Percentiles rank a stretch among this genome's conserved stretches.
Evolutionary conservation across 2,888 invertebrate species (phyloP).

Genomic region (Myopa testacea): DNA sequence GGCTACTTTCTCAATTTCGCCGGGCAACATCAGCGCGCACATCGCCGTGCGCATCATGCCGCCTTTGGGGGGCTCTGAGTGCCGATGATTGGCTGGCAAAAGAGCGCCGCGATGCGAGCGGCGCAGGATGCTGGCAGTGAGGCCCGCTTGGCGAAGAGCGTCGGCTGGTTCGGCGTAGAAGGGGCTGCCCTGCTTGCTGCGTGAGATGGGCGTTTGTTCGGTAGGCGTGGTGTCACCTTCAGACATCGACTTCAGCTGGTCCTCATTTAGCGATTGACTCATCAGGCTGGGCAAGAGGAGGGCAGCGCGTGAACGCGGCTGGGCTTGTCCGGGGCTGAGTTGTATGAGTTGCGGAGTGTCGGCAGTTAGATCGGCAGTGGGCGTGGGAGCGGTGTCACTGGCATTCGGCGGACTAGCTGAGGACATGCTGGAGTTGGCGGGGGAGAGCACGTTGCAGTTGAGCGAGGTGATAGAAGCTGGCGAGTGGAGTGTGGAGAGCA

Average conservation of each 20-base stretch:
- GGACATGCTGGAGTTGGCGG: conserved; percentile 61
- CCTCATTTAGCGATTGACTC: conserved; percentile 58
- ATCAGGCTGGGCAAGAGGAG: conserved; percentile 59
- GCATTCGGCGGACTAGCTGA: conserved; percentile 53
- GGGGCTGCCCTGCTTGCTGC: conserved; percentile 81
- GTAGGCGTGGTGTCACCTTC: conserved; percentile 63
- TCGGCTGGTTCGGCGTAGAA: conserved; percentile 93
- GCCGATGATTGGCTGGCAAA: conserved; percentile 71
- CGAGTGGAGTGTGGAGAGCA: neutral
- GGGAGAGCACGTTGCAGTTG: conserved; percentile 70
- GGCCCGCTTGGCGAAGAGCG: conserved; percentile 73
- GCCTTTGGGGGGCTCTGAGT: conserved; percentile 73
- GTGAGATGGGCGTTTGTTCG: conserved; percentile 59
- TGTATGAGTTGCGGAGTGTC: conserved; percentile 60
- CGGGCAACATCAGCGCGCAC: conserved; percentile 76
- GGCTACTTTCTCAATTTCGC: conserved; percentile 67
- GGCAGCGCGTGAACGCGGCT: conserved; percentile 61
- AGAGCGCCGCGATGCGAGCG: conserved; percentile 63
- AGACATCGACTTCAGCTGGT: conserved; percentile 52
- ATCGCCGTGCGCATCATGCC: conserved; percentile 57
- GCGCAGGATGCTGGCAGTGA: conserved; percentile 63
- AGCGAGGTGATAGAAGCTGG: conserved; percentile 72
- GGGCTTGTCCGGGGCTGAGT: conserved; percentile 55
- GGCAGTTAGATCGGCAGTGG: conserved; percentile 44
- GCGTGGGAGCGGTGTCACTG: conserved; percentile 45